These are phyloP conservation scores for Phalanger gymnotis DNA, from an alignment of 2,797 vertebrate species.

Conservation along the genomic window DNA sequence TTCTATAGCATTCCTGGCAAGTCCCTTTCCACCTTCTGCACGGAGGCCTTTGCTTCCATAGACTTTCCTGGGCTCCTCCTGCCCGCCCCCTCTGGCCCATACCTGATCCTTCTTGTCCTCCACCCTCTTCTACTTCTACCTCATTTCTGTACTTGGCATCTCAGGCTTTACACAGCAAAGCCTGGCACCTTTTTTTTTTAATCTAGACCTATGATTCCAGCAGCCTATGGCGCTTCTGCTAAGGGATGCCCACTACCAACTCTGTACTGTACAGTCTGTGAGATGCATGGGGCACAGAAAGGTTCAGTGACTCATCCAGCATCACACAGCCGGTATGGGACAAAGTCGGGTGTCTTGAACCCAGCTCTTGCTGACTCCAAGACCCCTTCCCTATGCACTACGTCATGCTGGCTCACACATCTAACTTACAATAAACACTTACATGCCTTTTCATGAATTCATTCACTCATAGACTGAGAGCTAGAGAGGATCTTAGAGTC, in stretches of 20 bases:
- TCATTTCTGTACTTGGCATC: background rate
- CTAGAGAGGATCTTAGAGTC: background rate
- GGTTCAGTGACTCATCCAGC: background rate
- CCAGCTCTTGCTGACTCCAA: background rate
- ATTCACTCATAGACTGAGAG: background rate
- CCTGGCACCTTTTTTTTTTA: background rate
- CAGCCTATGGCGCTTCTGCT: background rate
- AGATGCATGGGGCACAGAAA: background rate
- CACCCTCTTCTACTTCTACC: background rate
- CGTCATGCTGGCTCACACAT: background rate
- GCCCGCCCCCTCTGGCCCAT: background rate
- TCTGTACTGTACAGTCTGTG: background rate
- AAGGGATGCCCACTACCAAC: background rate
- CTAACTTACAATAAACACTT: background rate
- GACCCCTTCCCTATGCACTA: background rate
- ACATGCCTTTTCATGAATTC: background rate
- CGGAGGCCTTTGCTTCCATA: background rate
- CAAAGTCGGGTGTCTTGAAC: background rate
- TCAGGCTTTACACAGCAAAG: background rate
- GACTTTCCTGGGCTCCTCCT: background rate
- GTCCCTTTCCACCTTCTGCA: background rate
- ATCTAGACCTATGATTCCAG: background rate
- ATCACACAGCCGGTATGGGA: background rate
- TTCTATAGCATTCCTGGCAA: background rate
- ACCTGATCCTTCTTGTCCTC: background rate